phyloP scores from a whole-genome alignment of 1,140 invertebrate species.

The Saccostrea glomerata region DNA sequence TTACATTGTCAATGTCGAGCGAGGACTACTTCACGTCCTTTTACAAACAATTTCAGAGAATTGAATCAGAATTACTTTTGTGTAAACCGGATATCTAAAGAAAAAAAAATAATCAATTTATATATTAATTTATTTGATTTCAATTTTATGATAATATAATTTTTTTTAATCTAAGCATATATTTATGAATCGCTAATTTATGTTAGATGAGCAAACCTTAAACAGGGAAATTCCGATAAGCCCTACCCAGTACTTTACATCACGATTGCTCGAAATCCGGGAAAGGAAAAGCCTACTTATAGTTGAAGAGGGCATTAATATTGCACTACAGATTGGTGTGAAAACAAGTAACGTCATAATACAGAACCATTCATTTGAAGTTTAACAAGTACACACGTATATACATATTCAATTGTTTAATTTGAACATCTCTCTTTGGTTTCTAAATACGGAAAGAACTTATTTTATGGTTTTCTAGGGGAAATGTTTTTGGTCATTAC shows the following conservation, averaged over 20 bases:
- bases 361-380: background rate
- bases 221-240: too few species aligned
- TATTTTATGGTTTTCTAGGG: conserved; percentile 13
- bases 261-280: background rate
- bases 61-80: too few species aligned
- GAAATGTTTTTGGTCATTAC: conserved; percentile 8
- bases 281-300: background rate
- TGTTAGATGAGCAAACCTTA: too few species aligned
- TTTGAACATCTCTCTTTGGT: background rate
- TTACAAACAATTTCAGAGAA: too few species aligned
- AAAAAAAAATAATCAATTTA: too few species aligned
- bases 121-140: too few species aligned
- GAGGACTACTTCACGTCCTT: too few species aligned
- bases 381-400: background rate
- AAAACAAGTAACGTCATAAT: background rate
- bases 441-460: background rate
- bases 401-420: background rate
- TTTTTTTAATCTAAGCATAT: background rate
- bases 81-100: too few species aligned
- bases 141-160: too few species aligned
- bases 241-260: too few species aligned
- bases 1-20: too few species aligned
- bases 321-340: background rate
- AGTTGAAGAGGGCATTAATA: background rate
- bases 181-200: background rate